Conservation (phyloP, 2,113 vertebrate genomes). For the Marmota monax region DNA sequence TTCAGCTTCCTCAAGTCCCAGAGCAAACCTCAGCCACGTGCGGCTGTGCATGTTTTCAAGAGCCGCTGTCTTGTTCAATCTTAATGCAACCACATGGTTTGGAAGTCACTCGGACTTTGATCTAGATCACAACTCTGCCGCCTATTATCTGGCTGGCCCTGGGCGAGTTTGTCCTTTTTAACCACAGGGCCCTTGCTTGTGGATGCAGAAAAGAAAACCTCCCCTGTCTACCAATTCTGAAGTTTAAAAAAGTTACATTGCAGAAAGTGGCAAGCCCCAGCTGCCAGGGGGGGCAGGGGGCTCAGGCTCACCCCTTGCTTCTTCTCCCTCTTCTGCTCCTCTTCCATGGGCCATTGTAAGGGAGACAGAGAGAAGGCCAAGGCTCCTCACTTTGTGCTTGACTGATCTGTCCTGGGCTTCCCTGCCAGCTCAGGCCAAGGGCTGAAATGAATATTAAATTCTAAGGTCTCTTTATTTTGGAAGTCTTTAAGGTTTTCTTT, state of each 20-base stretch:
- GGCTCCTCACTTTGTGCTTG: not conserved
- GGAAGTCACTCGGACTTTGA: not conserved
- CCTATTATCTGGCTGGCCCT: not conserved
- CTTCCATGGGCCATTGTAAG: not conserved
- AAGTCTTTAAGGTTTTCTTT: not conserved
- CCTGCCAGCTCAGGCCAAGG: not conserved
- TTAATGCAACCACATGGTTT: accelerated
- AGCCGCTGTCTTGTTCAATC: not conserved
- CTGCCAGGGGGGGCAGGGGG: too few relatives aligned
- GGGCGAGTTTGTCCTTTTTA: not conserved
- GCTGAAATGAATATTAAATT: not conserved
- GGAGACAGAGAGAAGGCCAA: not conserved
- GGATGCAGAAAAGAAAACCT: conserved; percentile 30
- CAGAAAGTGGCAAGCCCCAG: accelerated
- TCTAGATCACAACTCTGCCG: not conserved
- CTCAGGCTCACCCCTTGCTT: not conserved
- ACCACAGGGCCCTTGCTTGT: not conserved
- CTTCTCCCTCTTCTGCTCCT: not conserved
- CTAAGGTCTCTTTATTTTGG: not conserved
- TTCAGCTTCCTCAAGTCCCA: not conserved
- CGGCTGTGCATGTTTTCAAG: not conserved
- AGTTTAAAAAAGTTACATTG: not conserved
- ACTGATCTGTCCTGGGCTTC: not conserved
- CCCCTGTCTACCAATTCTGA: not conserved
- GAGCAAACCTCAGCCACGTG: not conserved